phyloP scores from a whole-genome alignment of 2,113 vertebrate genomes.

The Pelvicachromis taeniatus region DNA sequence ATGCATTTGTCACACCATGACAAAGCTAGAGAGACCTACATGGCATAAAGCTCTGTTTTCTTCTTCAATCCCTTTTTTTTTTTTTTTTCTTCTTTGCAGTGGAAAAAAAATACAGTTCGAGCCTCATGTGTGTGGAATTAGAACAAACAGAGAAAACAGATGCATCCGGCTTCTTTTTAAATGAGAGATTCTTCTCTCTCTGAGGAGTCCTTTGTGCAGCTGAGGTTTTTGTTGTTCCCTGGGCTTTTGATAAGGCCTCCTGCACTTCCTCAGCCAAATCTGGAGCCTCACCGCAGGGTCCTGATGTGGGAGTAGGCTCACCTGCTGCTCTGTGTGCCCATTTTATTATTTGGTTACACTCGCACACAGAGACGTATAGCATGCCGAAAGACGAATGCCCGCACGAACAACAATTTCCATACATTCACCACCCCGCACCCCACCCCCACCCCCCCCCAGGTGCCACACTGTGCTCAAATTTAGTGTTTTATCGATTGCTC shows the following conservation, averaged over 20 bases:
- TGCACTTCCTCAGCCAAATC: constrained; percentile 54
- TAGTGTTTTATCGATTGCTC: background rate
- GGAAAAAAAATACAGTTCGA: constrained; percentile 2
- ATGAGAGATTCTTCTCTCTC: constrained; percentile 39
- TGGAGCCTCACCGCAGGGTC: constrained; percentile 42
- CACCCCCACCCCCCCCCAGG: background rate
- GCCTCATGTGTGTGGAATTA: constrained; percentile 34
- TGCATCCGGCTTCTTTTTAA: constrained; percentile 39
- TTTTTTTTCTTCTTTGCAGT: background rate
- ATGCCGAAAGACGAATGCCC: background rate
- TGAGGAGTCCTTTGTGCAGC: constrained; percentile 51
- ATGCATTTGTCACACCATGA: constrained; percentile 33
- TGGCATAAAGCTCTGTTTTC: constrained; percentile 25
- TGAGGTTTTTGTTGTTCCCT: constrained; percentile 54
- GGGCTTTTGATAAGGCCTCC: constrained; percentile 63
- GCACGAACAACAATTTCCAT: constrained; percentile 11
- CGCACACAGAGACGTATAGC: background rate
- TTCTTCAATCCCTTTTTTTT: constrained; percentile 2
- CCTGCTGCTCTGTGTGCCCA: constrained; percentile 46
- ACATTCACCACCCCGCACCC: background rate
- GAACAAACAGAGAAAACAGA: constrained; percentile 53
- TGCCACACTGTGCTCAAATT: background rate
- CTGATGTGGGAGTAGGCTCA: constrained; percentile 52
- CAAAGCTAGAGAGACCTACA: constrained; percentile 23
- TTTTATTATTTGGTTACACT: constrained; percentile 27